These are phyloP conservation scores for Ctenochaetus hawaiiensis DNA, from an alignment of 2,797 vertebrate species.

Conservation along the genomic window DNA sequence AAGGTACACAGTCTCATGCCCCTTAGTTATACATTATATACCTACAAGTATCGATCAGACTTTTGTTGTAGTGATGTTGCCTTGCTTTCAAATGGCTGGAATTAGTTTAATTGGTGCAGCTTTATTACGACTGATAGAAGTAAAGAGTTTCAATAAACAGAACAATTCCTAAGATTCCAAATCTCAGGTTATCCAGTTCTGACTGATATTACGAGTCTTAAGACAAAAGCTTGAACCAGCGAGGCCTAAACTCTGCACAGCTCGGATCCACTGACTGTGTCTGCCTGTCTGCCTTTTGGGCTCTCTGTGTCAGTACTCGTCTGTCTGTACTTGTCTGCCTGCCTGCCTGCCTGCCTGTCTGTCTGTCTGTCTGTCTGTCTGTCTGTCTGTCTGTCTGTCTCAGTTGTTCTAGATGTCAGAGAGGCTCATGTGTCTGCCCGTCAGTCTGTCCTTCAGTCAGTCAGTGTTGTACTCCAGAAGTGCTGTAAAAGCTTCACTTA, in stretches of 20 bases:
- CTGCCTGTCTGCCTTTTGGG: not conserved
- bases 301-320: not conserved
- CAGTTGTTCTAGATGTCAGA: conserved; percentile 11
- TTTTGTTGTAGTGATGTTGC: not conserved
- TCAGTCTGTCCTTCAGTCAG: conserved; percentile 12
- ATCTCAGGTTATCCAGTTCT: not conserved
- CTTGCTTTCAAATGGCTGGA: not conserved
- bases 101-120: not conserved
- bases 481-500: conserved; percentile 56
- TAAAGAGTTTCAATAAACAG: not conserved
- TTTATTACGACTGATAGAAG: not conserved
- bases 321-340: no score
- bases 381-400: conserved; percentile 2
- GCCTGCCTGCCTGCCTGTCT: no score
- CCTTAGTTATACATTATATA: no score
- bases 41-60: not conserved
- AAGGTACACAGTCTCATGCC: no score
- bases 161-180: not conserved
- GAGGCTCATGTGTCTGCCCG: not conserved
- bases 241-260: not conserved
- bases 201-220: not conserved
- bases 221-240: not conserved
- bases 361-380: not conserved
- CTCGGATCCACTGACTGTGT: not conserved
- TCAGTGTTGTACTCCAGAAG: conserved; percentile 21